Conservation (phyloP, 2,113 vertebrate species). For the Tympanuchus pallidicinctus region DNA sequence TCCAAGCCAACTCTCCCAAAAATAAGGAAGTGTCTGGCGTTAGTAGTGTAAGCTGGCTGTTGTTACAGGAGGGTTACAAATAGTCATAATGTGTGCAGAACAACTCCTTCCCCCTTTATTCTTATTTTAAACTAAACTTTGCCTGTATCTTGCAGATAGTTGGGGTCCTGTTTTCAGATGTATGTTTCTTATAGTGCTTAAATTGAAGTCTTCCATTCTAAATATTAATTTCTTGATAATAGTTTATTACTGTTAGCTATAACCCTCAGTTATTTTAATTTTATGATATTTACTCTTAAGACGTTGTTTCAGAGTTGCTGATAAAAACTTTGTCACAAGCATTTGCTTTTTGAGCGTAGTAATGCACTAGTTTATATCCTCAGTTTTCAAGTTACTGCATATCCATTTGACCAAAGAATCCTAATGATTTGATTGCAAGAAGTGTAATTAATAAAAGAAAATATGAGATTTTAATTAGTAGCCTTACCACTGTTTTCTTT, state of each 20-base stretch:
- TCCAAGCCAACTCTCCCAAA: neutral
- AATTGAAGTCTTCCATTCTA: neutral
- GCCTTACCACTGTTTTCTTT: neutral
- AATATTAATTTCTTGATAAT: neutral
- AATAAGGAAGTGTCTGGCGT: neutral
- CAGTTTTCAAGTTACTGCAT: neutral
- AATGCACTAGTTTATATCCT: neutral
- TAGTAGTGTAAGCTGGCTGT: fast-evolving
- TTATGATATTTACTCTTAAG: neutral
- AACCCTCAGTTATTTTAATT: neutral
- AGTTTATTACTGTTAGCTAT: neutral
- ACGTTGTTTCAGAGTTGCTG: neutral
- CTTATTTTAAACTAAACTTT: neutral
- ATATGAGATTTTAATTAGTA: neutral
- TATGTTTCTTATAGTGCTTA: neutral
- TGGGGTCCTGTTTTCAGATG: neutral
- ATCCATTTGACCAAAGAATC: neutral
- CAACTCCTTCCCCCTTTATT: neutral
- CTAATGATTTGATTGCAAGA: neutral
- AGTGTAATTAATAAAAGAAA: neutral
- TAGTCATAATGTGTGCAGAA: neutral
- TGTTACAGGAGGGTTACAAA: neutral
- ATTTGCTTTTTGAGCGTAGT: neutral
- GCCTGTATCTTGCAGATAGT: neutral
- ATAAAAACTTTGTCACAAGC: neutral